Evolutionary conservation across 2,113 vertebrate genomes (phyloP), one percentile per base, ranked within the genome.

Genomic region (Lonchura striata): DNA sequence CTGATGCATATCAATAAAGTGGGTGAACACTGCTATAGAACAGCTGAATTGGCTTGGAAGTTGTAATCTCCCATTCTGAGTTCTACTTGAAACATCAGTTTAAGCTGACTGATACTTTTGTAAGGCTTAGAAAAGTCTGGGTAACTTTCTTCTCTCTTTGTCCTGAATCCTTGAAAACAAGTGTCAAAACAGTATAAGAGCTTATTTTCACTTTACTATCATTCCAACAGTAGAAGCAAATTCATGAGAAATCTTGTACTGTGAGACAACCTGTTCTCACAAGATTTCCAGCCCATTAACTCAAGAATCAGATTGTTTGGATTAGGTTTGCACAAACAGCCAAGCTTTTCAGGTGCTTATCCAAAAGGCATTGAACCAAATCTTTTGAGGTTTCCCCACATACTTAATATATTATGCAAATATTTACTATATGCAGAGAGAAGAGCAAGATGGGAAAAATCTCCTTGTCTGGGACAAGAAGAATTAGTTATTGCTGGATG

Each of bases 241-340:
- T 70, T 81, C 82, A 81, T 0, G 0, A 90, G 59, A 83, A 88
- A 81, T 57, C 92, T 78, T 96, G 72, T 90, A 42, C 60, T 88
- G 79, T 53, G 37, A 95, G 53, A 83, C 85, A 94, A 84, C 88
- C 65, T 88, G 82, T 86, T 96, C 86, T 96, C 69, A 94, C 69
- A 95, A 83, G 68, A 95, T 95, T 97, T 94, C 90, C 94, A 97
- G 86, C 44, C 77, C 88, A 91, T 97, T 96, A 96, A 86, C 93
- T 95, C 78, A 90, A 92, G 92, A 94, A 96, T 96, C 88, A 93
- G 84, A 89, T 49, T 92, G 88, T 94, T 95, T 95, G 95, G 85
- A 90, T 86, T 95, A 93, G 90, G 80, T 94, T 93, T 96, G 64
- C 82, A 86, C 86, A 95, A 90, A 93, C 88, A 96, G 64, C 52